Evolutionary conservation across 2,797 vertebrate species (phyloP), one percentile per base, ranked within the genome.

Genomic region (Channa striata): DNA sequence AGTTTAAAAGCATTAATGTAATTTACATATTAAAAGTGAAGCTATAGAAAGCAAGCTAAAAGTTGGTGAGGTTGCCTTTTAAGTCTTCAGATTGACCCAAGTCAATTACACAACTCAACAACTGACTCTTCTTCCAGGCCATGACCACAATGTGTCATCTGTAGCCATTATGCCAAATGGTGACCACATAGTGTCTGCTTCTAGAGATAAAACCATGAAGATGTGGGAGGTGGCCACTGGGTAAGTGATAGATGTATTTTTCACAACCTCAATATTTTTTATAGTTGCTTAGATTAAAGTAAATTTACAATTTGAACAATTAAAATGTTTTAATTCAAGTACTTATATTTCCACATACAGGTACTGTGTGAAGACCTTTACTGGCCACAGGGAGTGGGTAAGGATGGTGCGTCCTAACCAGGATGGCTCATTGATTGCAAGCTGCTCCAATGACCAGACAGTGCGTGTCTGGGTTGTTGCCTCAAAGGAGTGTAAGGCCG

Each of bases 201-300:
- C 98, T 82, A 97, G 98, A 95, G 98, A 99, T 94, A 99, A 99
- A 95, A 99, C 96, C 92, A 99, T 99, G 83, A 99, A 99, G 94
- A 98, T 99, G 97, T 99, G 98, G 98, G 97, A 99, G 91, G 97
- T 99, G 80, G 96, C 98, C 60, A 99, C 97, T 93, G 98, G 98
- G 98, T 99, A 91, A 96, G 97, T 94, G 37, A 58, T 44, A 25
- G 12, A 14, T 13, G 7, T 39, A 13, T 4, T 44, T 33, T n/a
- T 34, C 51, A 8, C 37, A 8, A 6, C 4, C 16, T 11, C 1
- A 9, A 23, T 4, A 19, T 17, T 16, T 50, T 33, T 6, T n/a
- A 21, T 11, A 40, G 5, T 20, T 2, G n/a, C 8, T 21, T 5
- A 11, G 14, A 43, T 3, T 19, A 2, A 34, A 36, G 12, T 30